Evolutionary conservation across 2,797 vertebrate species (phyloP).

Genomic region (Discoglossus pictus): DNA sequence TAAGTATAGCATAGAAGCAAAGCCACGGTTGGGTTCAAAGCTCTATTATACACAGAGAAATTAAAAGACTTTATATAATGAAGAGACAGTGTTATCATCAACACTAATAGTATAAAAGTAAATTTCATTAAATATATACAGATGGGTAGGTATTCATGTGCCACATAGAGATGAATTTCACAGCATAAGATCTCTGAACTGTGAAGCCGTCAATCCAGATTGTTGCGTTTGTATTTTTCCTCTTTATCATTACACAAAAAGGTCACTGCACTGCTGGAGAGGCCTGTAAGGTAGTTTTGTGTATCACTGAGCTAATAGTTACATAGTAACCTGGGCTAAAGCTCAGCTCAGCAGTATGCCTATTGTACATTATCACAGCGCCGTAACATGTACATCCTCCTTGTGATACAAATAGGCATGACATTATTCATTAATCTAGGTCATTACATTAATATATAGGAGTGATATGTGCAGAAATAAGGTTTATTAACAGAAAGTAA

Average conservation of each 20-base stretch:
- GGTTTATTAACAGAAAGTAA: too few relatives aligned
- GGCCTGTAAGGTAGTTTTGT: conserved; percentile 42
- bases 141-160: conserved; percentile 21
- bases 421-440: too few relatives aligned
- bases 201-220: conserved; percentile 39
- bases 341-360: background rate
- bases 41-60: too few relatives aligned
- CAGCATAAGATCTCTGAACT: conserved; percentile 27
- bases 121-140: conserved; percentile 16
- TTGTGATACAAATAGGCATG: too few relatives aligned
- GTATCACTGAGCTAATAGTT: conserved; percentile 33
- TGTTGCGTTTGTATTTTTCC: conserved; percentile 36
- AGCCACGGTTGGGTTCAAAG: background rate
- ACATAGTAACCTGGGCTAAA: conserved; percentile 12
- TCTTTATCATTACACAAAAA: conserved; percentile 34
- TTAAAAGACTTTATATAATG: conserved; percentile 1
- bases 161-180: conserved; percentile 31
- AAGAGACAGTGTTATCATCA: conserved; percentile 36
- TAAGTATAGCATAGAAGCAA: conserved; percentile 9
- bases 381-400: too few relatives aligned
- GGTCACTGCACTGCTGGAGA: conserved; percentile 39
- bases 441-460: too few relatives aligned
- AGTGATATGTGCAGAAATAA: too few relatives aligned
- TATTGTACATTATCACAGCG: background rate
- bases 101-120: conserved; percentile 33